These are phyloP conservation scores for Cataglyphis albicans DNA, from an alignment of 2,888 invertebrate species.

Conservation along the genomic window DNA sequence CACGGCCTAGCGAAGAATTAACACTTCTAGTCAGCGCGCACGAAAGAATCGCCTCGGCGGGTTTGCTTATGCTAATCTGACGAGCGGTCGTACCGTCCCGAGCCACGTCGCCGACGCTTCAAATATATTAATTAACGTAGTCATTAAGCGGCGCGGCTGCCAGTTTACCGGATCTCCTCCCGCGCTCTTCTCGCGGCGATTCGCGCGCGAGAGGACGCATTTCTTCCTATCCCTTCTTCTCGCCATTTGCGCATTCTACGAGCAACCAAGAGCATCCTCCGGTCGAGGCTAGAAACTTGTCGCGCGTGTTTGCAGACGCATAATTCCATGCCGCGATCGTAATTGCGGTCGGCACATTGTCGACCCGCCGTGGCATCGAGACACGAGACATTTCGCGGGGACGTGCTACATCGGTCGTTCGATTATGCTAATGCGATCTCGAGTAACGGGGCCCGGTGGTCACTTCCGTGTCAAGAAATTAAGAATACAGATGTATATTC, in stretches of 20 bases:
- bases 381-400: conserved; percentile 63
- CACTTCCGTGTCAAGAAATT: conserved; percentile 49
- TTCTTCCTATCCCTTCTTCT: conserved; percentile 17
- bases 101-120: conserved; percentile 74
- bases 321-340: conserved; percentile 57
- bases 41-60: conserved; percentile 76
- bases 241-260: conserved; percentile 20
- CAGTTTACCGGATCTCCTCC: conserved; percentile 64
- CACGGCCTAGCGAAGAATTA: conserved; percentile 81
- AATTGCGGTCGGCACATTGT: conserved; percentile 59
- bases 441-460: conserved; percentile 59
- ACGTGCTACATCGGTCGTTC: conserved; percentile 66
- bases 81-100: conserved; percentile 69
- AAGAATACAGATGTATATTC: conserved; percentile 44
- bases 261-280: conserved; percentile 28
- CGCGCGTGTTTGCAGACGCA: conserved; percentile 64
- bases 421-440: conserved; percentile 72
- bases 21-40: conserved; percentile 81
- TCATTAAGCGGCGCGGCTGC: conserved; percentile 79
- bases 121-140: conserved; percentile 85
- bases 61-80: conserved; percentile 85
- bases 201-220: conserved; percentile 25
- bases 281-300: conserved; percentile 31
- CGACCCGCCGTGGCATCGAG: conserved; percentile 49
- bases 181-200: conserved; percentile 21